Evolutionary conservation across 2,888 invertebrate genomes (phyloP).

Genomic region (Harmothoe impar): DNA sequence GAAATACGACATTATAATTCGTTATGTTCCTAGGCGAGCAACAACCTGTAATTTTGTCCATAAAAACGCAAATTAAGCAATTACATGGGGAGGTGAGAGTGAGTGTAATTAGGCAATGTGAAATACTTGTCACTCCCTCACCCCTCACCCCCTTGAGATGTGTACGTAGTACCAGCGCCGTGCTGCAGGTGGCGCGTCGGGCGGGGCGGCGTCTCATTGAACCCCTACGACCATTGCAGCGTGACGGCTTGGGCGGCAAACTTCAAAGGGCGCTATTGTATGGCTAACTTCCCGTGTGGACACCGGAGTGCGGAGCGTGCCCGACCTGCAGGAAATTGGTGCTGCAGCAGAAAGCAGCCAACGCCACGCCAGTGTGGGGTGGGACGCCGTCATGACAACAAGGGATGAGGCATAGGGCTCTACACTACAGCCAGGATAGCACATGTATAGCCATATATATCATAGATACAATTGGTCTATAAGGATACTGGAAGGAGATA

Average conservation of each 20-base stretch:
- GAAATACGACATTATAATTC: too few species aligned
- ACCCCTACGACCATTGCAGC: background rate
- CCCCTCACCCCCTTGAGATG: too few species aligned
- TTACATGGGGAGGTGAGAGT: background rate
- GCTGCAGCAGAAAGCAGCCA: background rate
- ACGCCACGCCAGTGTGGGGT: background rate
- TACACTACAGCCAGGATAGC: background rate
- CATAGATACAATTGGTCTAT: too few species aligned
- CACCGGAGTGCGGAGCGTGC: background rate
- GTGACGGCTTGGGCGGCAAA: background rate
- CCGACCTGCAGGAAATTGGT: background rate
- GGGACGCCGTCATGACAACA: too few species aligned
- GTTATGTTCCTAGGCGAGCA: background rate
- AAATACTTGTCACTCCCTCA: too few species aligned
- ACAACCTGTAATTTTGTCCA: background rate
- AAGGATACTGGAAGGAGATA: too few species aligned
- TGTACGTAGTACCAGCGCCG: background rate
- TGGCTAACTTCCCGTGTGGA: background rate
- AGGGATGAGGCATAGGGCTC: background rate
- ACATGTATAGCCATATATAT: too few species aligned
- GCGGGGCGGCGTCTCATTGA: background rate
- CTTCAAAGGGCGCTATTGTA: background rate
- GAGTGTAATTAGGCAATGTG: background rate
- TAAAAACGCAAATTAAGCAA: background rate
- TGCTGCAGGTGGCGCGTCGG: slow-evolving; percentile 4